Conservation (phyloP, 2,888 invertebrate species). For the Megastigmus dorsalis region DNA sequence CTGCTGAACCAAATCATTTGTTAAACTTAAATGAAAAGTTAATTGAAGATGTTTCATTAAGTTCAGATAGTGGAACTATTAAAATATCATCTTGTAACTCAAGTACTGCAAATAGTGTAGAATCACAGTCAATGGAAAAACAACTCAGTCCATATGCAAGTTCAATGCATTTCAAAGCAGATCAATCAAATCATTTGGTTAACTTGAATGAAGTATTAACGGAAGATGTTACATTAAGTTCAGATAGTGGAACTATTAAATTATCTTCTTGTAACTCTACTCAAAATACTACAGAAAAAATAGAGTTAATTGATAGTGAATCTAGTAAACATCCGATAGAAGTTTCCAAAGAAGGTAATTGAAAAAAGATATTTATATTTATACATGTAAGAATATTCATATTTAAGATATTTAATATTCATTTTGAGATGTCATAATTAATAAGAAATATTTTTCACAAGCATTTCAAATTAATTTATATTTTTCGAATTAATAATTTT, state of each 20-base stretch:
- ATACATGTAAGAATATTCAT: too few relatives aligned
- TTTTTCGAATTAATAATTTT: too few relatives aligned
- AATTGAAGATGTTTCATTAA: constrained; percentile 5
- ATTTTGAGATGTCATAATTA: too few relatives aligned
- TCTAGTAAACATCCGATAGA: too few relatives aligned
- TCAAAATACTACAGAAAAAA: background rate
- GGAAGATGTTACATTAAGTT: constrained; percentile 4
- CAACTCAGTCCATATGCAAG: background rate
- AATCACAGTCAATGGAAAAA: background rate
- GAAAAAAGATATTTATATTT: too few relatives aligned
- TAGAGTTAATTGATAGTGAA: too few relatives aligned
- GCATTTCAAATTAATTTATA: too few relatives aligned
- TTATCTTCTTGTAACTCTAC: constrained; percentile 18
- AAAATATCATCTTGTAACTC: constrained; percentile 16
- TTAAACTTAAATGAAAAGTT: constrained; percentile 22
- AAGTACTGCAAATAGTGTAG: background rate
- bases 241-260: constrained; percentile 32
- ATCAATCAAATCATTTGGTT: background rate
- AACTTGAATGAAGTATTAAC: constrained; percentile 19
- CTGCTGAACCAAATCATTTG: background rate
- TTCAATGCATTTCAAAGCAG: background rate
- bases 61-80: constrained; percentile 24
- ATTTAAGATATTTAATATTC: too few relatives aligned
- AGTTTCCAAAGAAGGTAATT: too few relatives aligned
- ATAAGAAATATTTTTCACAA: too few relatives aligned